Evolutionary conservation across 2,888 invertebrate species (phyloP), one percentile per base, ranked within the genome.

Genomic region (Folsomia manolachei): DNA sequence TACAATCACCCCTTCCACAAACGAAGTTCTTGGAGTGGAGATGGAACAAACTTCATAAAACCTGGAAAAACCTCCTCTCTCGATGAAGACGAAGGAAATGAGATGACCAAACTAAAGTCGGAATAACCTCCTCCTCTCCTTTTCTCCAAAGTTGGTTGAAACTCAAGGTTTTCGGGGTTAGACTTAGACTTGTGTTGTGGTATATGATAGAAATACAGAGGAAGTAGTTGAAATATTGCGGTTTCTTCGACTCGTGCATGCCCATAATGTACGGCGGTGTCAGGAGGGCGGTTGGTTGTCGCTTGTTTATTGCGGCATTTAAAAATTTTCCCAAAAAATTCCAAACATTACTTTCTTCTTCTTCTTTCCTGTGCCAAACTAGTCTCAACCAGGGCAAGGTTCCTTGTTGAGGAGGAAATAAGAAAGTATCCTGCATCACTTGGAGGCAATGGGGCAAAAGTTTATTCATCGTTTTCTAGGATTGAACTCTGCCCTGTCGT

Each of bases 31-130:
- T 51, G 51, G 51, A 18, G 51, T 19, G 18, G 19, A 56, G 56
- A n/a, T 9, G 39, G 39, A 4, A 39, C 39, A 39, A 39, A 39
- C 39, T 39, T 39, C 39, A 39, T 39, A 39, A 39, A 39, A 39
- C 7, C 39, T 39, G 39, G 39, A 39, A 39, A 4, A 14, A 14
- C 39, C 4, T 39, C 39, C 39, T 9, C 7, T 39, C 39, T n/a
- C n/a, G n/a, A n/a, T n/a, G n/a, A n/a, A n/a, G n/a, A n/a, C n/a
- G 51, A 51, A 51, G 56, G 56, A 56, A 56, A 56, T 56, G 56
- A 56, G 56, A 56, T 56, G 56, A 56, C 56, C 56, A 39, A 39
- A 39, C 39, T 39, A 4, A 39, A 4, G 39, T 9, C 39, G 39
- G 14, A n/a, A n/a, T n/a, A n/a, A n/a, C n/a, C n/a, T n/a, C n/a